Percentiles rank a stretch among this genome's conserved stretches.
phyloP scores from a whole-genome alignment of 2,113 vertebrate genomes.

The Bufo gargarizans region DNA sequence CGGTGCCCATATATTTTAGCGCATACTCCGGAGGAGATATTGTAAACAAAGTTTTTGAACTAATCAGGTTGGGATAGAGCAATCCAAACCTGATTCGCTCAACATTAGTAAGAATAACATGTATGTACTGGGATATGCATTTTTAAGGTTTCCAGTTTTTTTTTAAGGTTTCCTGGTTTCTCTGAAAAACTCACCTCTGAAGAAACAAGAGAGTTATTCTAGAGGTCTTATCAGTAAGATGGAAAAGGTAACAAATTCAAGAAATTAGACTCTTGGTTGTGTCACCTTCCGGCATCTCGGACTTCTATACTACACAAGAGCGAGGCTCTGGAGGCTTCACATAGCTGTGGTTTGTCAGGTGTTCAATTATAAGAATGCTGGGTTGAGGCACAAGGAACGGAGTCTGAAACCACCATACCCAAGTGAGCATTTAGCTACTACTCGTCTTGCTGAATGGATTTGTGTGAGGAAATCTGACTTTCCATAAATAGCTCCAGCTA shows the following conservation, averaged over 20 bases:
- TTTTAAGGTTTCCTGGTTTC: neutral
- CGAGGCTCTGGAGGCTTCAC: slow-evolving; percentile 9
- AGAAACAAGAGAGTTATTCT: neutral
- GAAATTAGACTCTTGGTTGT: neutral
- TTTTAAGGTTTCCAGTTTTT: neutral
- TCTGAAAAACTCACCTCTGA: neutral
- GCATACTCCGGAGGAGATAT: too few relatives aligned
- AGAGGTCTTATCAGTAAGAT: neutral
- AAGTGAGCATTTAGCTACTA: slow-evolving; percentile 31
- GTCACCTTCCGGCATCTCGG: neutral
- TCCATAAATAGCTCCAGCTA: slow-evolving; percentile 26
- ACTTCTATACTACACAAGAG: neutral
- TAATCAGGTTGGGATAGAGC: too few relatives aligned
- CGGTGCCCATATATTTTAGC: too few relatives aligned
- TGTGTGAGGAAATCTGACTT: slow-evolving; percentile 13
- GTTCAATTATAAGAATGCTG: slow-evolving; percentile 10
- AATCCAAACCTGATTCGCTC: too few relatives aligned
- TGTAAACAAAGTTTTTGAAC: too few relatives aligned
- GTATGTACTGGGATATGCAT: too few relatives aligned
- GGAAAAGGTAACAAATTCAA: neutral
- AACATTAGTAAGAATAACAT: neutral
- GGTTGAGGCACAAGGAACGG: neutral
- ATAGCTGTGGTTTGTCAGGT: slow-evolving; percentile 43
- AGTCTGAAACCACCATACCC: slow-evolving; percentile 33
- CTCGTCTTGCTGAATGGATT: slow-evolving; percentile 21